Evolutionary conservation across 2,797 vertebrate genomes (phyloP).

Genomic region (Acrossocheilus fasciatus): DNA sequence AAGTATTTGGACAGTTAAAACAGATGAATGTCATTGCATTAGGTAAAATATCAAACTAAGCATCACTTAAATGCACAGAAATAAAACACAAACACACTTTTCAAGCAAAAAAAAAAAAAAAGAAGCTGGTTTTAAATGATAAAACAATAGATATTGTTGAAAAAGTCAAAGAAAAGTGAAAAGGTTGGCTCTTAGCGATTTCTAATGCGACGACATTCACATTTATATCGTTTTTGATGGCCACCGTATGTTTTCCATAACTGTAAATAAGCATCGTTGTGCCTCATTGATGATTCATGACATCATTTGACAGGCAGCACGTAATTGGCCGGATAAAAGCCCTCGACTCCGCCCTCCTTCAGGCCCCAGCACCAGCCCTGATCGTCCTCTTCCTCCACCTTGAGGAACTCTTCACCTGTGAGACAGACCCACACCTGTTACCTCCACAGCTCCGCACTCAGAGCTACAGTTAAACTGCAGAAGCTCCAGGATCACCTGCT

Average conservation of each 20-base stretch:
- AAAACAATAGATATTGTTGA: neutral
- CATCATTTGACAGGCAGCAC: constrained; percentile 74
- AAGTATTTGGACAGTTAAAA: neutral
- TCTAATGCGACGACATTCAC: constrained; percentile 2
- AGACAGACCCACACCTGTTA: neutral
- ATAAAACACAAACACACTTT: neutral
- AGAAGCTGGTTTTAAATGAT: neutral
- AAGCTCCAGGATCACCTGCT: constrained; percentile 74
- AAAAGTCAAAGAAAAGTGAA: neutral
- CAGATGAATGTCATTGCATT: neutral
- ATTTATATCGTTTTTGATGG: neutral
- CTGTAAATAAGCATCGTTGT: neutral
- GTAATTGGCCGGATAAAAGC: constrained; percentile 82
- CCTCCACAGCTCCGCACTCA: neutral
- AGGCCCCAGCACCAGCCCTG: constrained; percentile 83
- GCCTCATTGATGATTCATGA: neutral
- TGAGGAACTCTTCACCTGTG: constrained; percentile 81
- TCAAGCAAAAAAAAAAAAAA: neutral
- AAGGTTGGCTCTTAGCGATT: neutral
- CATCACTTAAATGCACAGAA: neutral
- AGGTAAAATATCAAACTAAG: neutral
- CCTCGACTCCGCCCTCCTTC: constrained; percentile 76
- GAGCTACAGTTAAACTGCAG: neutral
- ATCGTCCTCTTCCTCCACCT: constrained; percentile 83
- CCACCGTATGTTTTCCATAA: neutral